phyloP scores from a whole-genome alignment of 2,113 vertebrate genomes.

The Callorhinus ursinus region DNA sequence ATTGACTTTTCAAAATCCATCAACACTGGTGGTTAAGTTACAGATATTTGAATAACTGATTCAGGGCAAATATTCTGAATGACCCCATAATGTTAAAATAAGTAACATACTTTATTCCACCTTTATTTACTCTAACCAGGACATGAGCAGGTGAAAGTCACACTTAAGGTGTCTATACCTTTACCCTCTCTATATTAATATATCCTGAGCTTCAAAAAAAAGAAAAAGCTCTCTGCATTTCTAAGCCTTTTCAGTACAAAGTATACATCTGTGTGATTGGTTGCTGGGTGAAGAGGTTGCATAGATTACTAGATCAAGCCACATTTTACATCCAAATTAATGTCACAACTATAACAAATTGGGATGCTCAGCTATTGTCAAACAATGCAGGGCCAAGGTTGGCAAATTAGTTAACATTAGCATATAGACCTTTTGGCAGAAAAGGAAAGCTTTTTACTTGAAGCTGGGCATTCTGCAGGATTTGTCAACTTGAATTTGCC shows the following conservation, averaged over 20 bases:
- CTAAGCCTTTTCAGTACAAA: conserved; percentile 7
- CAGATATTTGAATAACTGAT: background rate
- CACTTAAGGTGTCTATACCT: background rate
- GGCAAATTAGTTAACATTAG: conserved; percentile 89
- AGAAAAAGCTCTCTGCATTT: conserved; percentile 15
- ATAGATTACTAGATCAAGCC: conserved; percentile 74
- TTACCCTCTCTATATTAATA: background rate
- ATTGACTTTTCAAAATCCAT: background rate
- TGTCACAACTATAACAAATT: conserved; percentile 86
- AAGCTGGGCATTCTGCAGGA: conserved; percentile 83
- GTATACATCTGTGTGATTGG: conserved; percentile 49
- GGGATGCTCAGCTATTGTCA: conserved; percentile 83
- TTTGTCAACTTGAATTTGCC: conserved; percentile 86
- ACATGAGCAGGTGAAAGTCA: background rate
- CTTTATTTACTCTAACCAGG: fast-evolving
- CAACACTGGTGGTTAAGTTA: background rate
- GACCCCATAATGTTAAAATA: background rate
- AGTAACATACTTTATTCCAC: background rate
- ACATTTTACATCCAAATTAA: conserved; percentile 84
- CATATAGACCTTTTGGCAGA: conserved; percentile 88
- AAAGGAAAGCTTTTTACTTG: conserved; percentile 82
- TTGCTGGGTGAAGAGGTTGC: conserved; percentile 72
- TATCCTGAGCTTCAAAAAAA: conserved; percentile 34
- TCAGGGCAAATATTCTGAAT: background rate
- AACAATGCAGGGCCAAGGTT: conserved; percentile 83